Evolutionary conservation across 2,797 vertebrate species (phyloP), one percentile per base, ranked within the genome.

Genomic region (Gila robusta): DNA sequence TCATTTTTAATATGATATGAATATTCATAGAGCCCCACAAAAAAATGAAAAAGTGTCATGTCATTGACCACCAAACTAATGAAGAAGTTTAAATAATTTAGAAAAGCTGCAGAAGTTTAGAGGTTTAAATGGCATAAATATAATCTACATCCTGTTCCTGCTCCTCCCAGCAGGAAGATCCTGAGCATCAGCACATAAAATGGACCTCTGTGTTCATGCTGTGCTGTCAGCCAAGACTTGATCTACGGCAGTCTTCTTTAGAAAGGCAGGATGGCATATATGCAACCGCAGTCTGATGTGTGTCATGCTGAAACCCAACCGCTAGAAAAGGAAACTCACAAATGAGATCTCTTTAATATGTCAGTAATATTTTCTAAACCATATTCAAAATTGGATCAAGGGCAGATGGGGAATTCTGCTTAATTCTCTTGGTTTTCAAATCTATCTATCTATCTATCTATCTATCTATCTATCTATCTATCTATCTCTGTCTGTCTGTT

Each of bases 211-310:
- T 83, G 26, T n/a, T 74, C 37, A 47, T 17, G 35, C 70, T 81
- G 79, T 47, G 54, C 69, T 83, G 70, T 83, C 70, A 82, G 81
- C 21, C 70, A 28, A 28, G 70, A 59, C 35, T 72, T 82, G 66
- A 83, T 74, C 81, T 74, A 74, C 37, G 86, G 88, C 84, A 82
- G 82, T 44, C 77, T 91, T 91, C 81, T 79, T 54, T 87, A 73
- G 78, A 85, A 90, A 88, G 64, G 37, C 78, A 82, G 67, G 35
- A 56, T 67, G 21, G 87, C 88, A 87, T n/a, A 81, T 90, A 89
- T 91, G 91, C 88, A 91, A 77, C 54, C 35, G 19, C 69, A 32
- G 14, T 62, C 54, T 59, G 54, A 73, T 9, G 37, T 71, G 52
- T 64, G 67, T 59, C 80, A 26, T 32, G 17, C 70, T 64, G 37